Base-by-base conservation (phyloP, 2,888 invertebrate species). In the Trypoxylon attenuatum region DNA sequence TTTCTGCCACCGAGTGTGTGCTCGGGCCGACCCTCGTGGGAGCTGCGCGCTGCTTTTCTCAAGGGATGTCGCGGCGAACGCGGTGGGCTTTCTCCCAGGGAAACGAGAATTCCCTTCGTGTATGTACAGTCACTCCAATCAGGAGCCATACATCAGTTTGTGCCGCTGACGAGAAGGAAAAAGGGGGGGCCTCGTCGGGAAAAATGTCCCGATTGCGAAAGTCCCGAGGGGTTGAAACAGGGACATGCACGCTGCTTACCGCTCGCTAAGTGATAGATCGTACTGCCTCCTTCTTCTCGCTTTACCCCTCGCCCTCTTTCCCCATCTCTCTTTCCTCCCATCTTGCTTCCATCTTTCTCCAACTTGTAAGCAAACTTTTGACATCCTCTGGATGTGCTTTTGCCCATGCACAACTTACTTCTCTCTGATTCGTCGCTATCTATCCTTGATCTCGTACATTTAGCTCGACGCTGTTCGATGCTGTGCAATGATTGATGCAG, bases 91-190 rank as follows among this genome's bases (percentile, higher is more conserved):
- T 43, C 59, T 57, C 61, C 42, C 25, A 25, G 56, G 55, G 54
- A 47, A 43, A 42, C 29, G 53, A 52, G 58, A 71, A 71, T 69
- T 66, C 74, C 68, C 77, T 66, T 49, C 59, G 65, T 51, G 67
- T 64, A 58, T 46, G 72, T 60, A 62, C 73, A 75, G 74, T 78
- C 77, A 76, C 80, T 82, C 76, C 81, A 81, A 82, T 84, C 84
- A 83, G 77, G 78, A 76, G 75, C 76, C 71, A 78, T 82, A 80
- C 79, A 80, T 82, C 81, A 82, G 78, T 68, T 70, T 55, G 77
- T 69, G 73, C 69, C 45, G 63, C 51, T 68, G 71, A 67, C 59
- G 73, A 67, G 70, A 67, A 69, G 64, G 63, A 43, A 49, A 27
- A 45, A 46, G 46, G 38, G 16, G 43, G 21, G 33, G 54, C 54